Evolutionary conservation across 2,797 vertebrate genomes (phyloP), one percentile per base, ranked within the genome.

Genomic region (Thalassophryne amazonica): DNA sequence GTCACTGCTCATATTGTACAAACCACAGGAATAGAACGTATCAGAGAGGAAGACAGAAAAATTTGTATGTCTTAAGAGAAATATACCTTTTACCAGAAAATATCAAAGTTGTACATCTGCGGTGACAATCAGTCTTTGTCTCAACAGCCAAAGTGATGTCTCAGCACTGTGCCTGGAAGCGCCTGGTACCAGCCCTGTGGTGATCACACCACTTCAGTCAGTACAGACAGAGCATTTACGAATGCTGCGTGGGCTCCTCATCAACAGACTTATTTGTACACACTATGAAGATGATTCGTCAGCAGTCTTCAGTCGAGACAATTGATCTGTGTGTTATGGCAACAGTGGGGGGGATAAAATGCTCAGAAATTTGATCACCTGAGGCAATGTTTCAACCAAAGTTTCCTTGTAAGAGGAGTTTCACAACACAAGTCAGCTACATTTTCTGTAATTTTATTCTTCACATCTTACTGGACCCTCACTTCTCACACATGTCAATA

Each of bases 401-500:
- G 63, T 82, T 75, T 82, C 60, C 62, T 56, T 34, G 22, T 1
- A 5, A 52, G 64, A 58, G 59, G 71, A 63, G 74, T 53, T 47
- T 69, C 69, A 70, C 58, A 58, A 54, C 53, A 28, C 3, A 14
- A 60, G 72, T 78, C 73, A 67, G 69, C 78, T 69, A 69, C 54
- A 60, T 76, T 82, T 77, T 60, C 71, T 72, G 7, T 43, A 36
- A 64, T 62, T 73, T 52, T 56, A 47, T 64, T 69, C 66, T 56
- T 48, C 23, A 14, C 19, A 8, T 60, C 49, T 60, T 40, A 64
- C 67, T 58, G 53, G 53, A 72, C 83, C 71, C 73, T 56, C 41
- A 16, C 56, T 58, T 57, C 58, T 57, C 60, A 60, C 24, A 71
- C 75, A 80, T 73, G 69, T 76, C 71, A 73, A 67, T 81, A 48